Percentiles rank a stretch among this genome's conserved stretches.
Conservation (phyloP, 2,888 invertebrate species). For the Galeopsomyia nigrocyanea region DNA sequence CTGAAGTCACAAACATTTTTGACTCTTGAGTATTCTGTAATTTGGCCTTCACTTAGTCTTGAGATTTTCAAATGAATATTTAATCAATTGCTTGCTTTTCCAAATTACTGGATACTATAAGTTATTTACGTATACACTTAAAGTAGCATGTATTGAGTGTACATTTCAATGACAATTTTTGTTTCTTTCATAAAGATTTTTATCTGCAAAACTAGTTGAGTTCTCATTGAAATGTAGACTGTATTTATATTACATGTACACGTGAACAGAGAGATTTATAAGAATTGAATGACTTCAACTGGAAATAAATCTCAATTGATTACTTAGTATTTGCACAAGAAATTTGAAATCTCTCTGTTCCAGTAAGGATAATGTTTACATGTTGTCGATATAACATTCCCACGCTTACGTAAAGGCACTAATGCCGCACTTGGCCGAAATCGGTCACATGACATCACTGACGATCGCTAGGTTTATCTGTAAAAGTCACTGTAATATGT, state of each 20-base stretch:
- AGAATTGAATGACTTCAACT: neutral
- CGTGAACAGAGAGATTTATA: conserved; percentile 61
- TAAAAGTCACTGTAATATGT: conserved; percentile 42
- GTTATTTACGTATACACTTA: conserved; percentile 52
- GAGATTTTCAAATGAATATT: neutral
- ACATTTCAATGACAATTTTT: conserved; percentile 52
- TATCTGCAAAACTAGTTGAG: conserved; percentile 3
- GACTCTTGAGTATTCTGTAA: conserved; percentile 63
- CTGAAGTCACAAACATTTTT: conserved; percentile 67
- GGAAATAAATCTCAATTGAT: neutral
- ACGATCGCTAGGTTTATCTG: conserved; percentile 53
- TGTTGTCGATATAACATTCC: conserved; percentile 69
- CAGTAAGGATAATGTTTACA: conserved; percentile 63
- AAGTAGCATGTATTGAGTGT: conserved; percentile 57
- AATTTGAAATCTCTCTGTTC: conserved; percentile 60
- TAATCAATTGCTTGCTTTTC: neutral
- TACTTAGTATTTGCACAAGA: neutral
- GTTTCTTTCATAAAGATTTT: conserved; percentile 4
- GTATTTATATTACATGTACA: conserved; percentile 53
- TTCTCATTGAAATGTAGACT: conserved; percentile 51
- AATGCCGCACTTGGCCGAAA: conserved; percentile 67
- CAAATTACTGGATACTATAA: conserved; percentile 52
- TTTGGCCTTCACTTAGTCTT: conserved; percentile 51
- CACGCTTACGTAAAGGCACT: conserved; percentile 70
- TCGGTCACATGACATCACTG: conserved; percentile 60